Evolutionary conservation across 2,888 invertebrate genomes (phyloP), one percentile per base, ranked within the genome.

Genomic region (Cryptus viduatorius): DNA sequence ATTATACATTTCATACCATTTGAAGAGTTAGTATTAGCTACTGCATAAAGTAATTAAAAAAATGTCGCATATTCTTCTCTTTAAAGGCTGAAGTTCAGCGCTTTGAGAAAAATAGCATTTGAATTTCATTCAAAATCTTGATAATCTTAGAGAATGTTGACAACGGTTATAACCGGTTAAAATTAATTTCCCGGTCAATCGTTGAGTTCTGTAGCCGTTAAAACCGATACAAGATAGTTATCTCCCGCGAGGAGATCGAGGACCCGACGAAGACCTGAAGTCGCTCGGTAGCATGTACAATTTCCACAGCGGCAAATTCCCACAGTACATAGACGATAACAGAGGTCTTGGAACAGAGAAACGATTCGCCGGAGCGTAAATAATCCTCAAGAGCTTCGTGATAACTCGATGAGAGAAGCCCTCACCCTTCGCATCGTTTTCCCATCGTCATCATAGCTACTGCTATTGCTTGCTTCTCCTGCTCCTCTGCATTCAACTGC

Each of bases 341-440:
- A 42, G 16, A 37, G 42, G 61, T 2, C 8, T 48, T 61, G 8
- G 14, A 50, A n/a, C 10, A 61, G 5, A n/a, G 46, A 46, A 16
- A 7, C 42, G 53, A 76, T 76, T 37, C 65, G 56, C 19, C 71
- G 71, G 19, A 77, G 76, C 81, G 81, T 65, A 65, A 65, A 82
- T 56, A 48, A 71, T 82, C 14, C 53, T 53, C 44, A 46, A 71
- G 44, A 72, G 53, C 42, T 48, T 14, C 5, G 61, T 14, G 48
- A 81, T 81, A 69, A 69, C 46, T 75, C 75, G 61, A 37, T 8
- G 37, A 37, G 37, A 61, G 24, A 10, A 31, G 46, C 4, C 65
- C 72, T 72, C 81, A 10, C 24, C 65, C 59, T 24, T 14, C 31
- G 29, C 14, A 48, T 50, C 50, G 4, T 82, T 64, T 71, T 82